Base-by-base conservation (phyloP, 2,797 vertebrate genomes). In the Linurgus olivaceus region DNA sequence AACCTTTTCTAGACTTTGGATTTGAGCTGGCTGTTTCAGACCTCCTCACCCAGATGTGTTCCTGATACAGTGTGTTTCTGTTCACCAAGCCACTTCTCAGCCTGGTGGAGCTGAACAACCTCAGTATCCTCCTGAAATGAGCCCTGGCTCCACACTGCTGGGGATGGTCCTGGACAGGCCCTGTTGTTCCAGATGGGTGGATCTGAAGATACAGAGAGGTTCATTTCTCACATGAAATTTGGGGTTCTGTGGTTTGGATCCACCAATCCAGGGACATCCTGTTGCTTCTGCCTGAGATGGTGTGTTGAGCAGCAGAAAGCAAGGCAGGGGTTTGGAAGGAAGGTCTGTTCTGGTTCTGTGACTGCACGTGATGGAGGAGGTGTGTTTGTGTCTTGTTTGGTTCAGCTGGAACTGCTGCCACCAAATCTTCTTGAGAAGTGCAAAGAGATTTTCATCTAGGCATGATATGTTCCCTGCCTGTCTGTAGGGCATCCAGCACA, bases 201-300 rank as follows among this genome's bases (percentile, higher is more conserved):
- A 88, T 95, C 75, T 95, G 84, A 94, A 95, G 76, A 65, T 91
- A 86, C 87, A 95, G 78, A 74, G 65, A 79, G 38, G 40, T 85
- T 73, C 66, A 44, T 96, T 96, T 86, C 67, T 94, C 38, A 13
- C 48, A 15, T 1, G 48, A 94, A 84, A 74, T 83, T 45, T 84
- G 28, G 12, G 17, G 6, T 89, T 92, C 77, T 95, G 47, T 92
- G 65, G 61, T 68, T 93, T 81, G 38, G 68, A 92, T 91, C 66
- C 83, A 77, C 31, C 0, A 0, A 40, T 92, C 44, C 1, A 9
- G 73, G 82, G 59, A 26, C 42, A 47, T 92, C 20, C 44, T 2
- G 0, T 72, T 76, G 37, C 52, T 81, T 40, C 38, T 84, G 55
- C 29, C 35, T 62, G 25, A 45, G 16, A 4, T 50, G 35, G 17